Evolutionary conservation across 2,113 vertebrate species (phyloP).

Genomic region (Ailuropoda melanoleuca): DNA sequence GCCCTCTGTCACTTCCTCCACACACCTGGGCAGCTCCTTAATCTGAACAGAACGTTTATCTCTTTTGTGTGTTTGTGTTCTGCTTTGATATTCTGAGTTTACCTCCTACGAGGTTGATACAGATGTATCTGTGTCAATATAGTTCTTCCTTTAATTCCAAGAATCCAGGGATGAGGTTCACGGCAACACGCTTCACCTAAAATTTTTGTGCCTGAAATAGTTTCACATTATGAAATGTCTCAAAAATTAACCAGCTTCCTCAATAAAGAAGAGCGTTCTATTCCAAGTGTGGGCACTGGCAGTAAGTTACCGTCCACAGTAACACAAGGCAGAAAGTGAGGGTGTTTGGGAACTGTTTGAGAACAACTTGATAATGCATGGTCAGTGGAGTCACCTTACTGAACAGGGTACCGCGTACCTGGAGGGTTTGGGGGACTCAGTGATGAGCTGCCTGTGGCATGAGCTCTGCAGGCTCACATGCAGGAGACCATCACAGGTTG

Average conservation of each 20-base stretch:
- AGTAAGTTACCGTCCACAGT: fast-evolving
- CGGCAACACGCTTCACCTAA: not conserved
- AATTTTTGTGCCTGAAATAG: not conserved
- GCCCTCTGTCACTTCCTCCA: not conserved
- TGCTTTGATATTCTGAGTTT: not conserved
- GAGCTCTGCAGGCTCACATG: not conserved
- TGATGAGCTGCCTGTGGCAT: fast-evolving
- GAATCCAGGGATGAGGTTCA: not conserved
- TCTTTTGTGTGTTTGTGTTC: not conserved
- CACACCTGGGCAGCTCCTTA: not conserved
- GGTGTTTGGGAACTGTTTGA: too few relatives aligned
- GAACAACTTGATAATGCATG: not conserved
- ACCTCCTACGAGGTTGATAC: not conserved
- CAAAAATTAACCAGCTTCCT: not conserved
- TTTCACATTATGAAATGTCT: not conserved
- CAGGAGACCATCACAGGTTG: not conserved
- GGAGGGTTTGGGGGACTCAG: too few relatives aligned
- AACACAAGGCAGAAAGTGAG: not conserved
- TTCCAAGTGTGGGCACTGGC: not conserved
- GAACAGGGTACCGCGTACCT: fast-evolving
- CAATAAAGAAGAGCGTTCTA: not conserved
- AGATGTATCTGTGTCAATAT: not conserved
- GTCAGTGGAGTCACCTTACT: not conserved
- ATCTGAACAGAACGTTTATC: not conserved
- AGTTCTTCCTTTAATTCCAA: not conserved